Percentiles rank a stretch among this genome's conserved stretches.
Conservation (phyloP, 2,113 vertebrate genomes). For the Onychostruthus taczanowskii region DNA sequence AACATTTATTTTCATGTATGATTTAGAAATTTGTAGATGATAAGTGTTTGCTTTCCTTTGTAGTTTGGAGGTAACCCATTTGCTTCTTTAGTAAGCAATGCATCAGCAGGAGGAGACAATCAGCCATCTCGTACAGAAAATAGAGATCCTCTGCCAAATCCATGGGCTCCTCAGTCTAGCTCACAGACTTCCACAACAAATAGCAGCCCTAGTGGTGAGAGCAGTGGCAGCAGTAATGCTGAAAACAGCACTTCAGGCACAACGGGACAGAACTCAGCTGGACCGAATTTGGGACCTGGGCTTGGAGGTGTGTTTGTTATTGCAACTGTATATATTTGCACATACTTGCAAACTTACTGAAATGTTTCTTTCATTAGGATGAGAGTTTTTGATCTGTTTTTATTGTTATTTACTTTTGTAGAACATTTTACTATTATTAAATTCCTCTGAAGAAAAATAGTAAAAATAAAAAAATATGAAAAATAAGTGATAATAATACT, state of each 20-base stretch:
- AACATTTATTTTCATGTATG: neutral
- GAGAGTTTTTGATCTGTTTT: neutral
- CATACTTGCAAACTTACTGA: neutral
- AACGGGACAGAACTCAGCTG: constrained; percentile 56
- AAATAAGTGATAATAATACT: neutral
- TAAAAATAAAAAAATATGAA: neutral
- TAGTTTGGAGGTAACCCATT: constrained; percentile 86
- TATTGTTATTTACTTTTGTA: neutral
- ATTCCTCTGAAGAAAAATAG: neutral
- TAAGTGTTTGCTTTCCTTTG: constrained; percentile 19
- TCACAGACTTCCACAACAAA: constrained; percentile 61
- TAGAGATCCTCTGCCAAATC: constrained; percentile 82
- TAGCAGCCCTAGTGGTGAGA: constrained; percentile 16
- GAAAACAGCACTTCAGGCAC: constrained; percentile 36
- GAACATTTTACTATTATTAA: neutral
- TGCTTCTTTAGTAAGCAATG: constrained; percentile 81
- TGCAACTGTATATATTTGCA: neutral
- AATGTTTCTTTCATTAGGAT: neutral
- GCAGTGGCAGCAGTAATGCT: neutral
- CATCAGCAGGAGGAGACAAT: constrained; percentile 69
- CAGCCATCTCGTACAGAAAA: constrained; percentile 84
- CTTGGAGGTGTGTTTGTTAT: constrained; percentile 72
- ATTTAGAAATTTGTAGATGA: neutral
- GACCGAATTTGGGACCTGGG: constrained; percentile 68
- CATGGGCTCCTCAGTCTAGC: constrained; percentile 76